Percentiles rank a stretch among this genome's conserved stretches.
These are phyloP conservation scores for Norana najaformis DNA, from an alignment of 2,888 invertebrate genomes.

Conservation along the genomic window DNA sequence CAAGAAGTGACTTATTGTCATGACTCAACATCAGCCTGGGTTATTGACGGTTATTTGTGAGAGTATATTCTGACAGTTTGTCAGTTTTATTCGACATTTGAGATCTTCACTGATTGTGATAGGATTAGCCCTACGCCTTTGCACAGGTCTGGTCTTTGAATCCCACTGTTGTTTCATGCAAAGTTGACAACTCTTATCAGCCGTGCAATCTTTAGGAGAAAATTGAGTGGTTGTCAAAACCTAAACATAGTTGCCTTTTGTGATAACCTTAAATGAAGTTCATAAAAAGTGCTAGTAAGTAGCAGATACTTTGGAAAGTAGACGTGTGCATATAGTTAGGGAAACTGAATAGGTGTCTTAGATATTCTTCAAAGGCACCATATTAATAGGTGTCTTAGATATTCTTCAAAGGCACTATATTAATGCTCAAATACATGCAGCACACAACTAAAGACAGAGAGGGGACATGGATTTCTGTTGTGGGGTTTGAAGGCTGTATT, in stretches of 20 bases:
- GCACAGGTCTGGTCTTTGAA: too few species aligned
- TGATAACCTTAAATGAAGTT: neutral
- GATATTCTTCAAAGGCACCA: neutral
- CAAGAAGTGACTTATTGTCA: neutral
- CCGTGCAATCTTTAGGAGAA: too few species aligned
- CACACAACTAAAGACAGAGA: neutral
- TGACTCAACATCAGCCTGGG: neutral
- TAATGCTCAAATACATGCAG: neutral
- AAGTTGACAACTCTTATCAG: too few species aligned
- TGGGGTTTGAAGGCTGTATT: neutral
- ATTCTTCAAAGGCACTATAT: neutral
- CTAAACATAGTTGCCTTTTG: neutral
- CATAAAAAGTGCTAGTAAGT: neutral
- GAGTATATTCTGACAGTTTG: too few species aligned
- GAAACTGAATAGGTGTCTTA: neutral
- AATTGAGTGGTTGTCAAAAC: neutral
- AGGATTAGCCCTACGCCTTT: too few species aligned
- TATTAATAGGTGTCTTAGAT: neutral
- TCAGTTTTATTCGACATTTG: too few species aligned
- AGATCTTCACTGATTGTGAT: too few species aligned
- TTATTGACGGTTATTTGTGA: too few species aligned
- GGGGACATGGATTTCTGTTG: neutral
- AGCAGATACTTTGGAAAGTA: neutral
- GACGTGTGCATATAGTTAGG: neutral
- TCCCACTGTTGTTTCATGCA: too few species aligned